Evolutionary conservation across 2,888 invertebrate genomes (phyloP), one percentile per base, ranked within the genome.

Genomic region (Pollenia angustigena): DNA sequence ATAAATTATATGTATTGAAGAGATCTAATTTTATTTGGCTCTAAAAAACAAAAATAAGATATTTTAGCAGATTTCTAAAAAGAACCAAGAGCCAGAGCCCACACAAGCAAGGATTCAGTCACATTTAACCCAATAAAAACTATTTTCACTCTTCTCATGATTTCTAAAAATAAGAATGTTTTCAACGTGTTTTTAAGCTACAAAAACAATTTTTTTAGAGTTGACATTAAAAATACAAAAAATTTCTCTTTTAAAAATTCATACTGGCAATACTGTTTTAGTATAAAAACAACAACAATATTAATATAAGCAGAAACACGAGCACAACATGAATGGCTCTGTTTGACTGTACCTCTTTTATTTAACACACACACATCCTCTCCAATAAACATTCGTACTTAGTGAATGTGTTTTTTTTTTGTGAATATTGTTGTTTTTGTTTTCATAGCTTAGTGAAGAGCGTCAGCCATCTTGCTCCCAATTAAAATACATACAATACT

Each of bases 381-480:
- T 12, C 32, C 32, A 32, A 6, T 32, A 32, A 32, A 32, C 4
- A 32, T 32, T 32, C 6, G 4, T 32, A 32, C 32, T 6, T 32
- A 50, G 69, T 60, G 50, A 54, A 60, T 54, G n/a, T 50, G 52
- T 79, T 32, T 66, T 44, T n/a, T n/a, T 44, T 42, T 76, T 52
- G 58, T 78, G 58, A 32, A 32, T 32, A 32, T 10, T 76, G 44
- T 56, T 75, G 23, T 44, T 78, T 48, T 72, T 66, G 60, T 85
- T 81, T 68, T 44, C 56, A 46, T 56, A 75, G 56, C 46, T 71
- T 32, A 44, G 62, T 69, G 90, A 91, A 91, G 92, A 90, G 90
- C 90, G 90, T 84, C 84, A 84, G 91, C 90, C 91, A 90, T 90
- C 91, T 90, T 91, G 91, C 92, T 91, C 91, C 89, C 91, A 88